Evolutionary conservation across 2,797 vertebrate genomes (phyloP).

Genomic region (Neosalanx taihuensis): DNA sequence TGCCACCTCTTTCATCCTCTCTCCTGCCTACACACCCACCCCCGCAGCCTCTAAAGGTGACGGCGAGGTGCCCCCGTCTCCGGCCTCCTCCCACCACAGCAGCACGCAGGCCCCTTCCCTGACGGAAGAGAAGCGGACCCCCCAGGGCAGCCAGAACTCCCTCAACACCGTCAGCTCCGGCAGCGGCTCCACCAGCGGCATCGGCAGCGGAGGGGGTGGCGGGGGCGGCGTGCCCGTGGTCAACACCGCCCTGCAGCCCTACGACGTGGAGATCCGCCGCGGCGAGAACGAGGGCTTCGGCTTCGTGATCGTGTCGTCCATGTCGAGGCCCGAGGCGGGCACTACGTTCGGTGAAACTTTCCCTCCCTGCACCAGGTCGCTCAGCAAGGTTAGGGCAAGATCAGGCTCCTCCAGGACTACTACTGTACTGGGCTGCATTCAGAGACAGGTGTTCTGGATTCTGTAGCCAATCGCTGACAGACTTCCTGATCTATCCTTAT

Average conservation of each 20-base stretch:
- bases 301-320: constrained; percentile 96
- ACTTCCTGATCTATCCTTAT: not conserved
- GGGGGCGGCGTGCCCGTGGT: constrained; percentile 64
- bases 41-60: constrained; percentile 81
- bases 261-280: constrained; percentile 93
- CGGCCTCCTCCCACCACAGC: constrained; percentile 88
- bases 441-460: not conserved
- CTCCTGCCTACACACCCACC: not conserved
- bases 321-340: constrained; percentile 92
- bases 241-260: constrained; percentile 82
- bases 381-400: no score
- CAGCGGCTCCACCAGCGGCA: constrained; percentile 86
- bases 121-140: constrained; percentile 84
- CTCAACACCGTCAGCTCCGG: constrained; percentile 87
- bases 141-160: constrained; percentile 88
- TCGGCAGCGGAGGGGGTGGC: constrained; percentile 78
- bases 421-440: not conserved
- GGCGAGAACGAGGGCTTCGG: constrained; percentile 96
- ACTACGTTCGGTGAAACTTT: constrained; percentile 91
- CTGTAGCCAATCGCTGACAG: not conserved
- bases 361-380: not conserved
- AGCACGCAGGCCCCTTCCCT: constrained; percentile 84
- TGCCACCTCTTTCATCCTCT: constrained; percentile 1
- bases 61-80: constrained; percentile 81
- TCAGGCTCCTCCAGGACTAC: not conserved